phyloP scores from a whole-genome alignment of 2,113 vertebrate species.

The Calcarius ornatus region DNA sequence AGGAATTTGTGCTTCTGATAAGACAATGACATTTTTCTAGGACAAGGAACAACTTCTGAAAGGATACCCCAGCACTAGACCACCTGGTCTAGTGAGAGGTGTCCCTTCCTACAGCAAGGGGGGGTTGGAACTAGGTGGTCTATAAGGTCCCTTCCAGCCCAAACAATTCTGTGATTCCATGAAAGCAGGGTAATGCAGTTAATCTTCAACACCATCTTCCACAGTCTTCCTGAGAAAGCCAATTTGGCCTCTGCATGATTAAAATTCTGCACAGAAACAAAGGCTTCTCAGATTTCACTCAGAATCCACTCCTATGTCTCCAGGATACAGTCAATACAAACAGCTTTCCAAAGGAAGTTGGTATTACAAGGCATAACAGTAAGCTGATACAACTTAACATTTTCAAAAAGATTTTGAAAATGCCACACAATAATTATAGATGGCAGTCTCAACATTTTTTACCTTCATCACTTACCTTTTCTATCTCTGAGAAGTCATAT shows the following conservation, averaged over 20 bases:
- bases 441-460: neutral
- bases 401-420: neutral
- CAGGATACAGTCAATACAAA: neutral
- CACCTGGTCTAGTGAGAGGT: neutral
- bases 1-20: neutral
- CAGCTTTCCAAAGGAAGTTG: neutral
- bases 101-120: neutral
- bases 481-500: constrained; percentile 79
- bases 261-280: neutral
- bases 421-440: neutral
- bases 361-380: neutral
- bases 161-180: rapidly evolving
- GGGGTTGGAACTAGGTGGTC: neutral
- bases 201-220: neutral
- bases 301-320: neutral
- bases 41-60: neutral
- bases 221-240: neutral
- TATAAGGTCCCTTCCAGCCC: neutral
- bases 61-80: neutral
- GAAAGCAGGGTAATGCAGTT: neutral
- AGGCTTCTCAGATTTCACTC: neutral
- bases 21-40: neutral
- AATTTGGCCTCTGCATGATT: neutral
- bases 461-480: constrained; percentile 76
- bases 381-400: neutral